These are phyloP conservation scores for Tridacna gigas DNA, from an alignment of 2,888 invertebrate genomes.

Conservation along the genomic window DNA sequence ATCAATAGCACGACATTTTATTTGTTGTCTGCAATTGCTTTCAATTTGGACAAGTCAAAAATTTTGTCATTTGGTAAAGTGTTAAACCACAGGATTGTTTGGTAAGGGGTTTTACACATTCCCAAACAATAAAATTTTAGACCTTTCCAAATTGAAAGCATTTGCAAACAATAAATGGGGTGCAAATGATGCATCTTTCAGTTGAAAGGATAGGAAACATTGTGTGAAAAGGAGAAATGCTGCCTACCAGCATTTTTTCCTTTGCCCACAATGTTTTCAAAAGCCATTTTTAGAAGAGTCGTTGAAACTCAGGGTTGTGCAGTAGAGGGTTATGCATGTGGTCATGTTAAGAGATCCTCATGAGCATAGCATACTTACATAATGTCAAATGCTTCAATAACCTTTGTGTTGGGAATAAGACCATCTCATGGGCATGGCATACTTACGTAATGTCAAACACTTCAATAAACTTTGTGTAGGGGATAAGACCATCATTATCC, in stretches of 20 bases:
- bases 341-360: no score
- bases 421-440: slow-evolving; percentile 70
- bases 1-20: no score
- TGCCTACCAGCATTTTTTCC: not conserved
- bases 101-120: no score
- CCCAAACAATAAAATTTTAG: no score
- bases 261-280: not conserved
- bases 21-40: no score
- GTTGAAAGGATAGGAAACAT: not conserved
- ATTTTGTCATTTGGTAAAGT: no score
- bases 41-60: no score
- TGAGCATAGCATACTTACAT: slow-evolving; percentile 58
- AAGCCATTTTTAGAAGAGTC: not conserved
- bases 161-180: no score
- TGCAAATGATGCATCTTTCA: no score
- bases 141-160: no score
- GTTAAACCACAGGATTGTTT: no score
- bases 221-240: not conserved
- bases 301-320: not conserved
- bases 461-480: slow-evolving; percentile 73
- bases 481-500: slow-evolving; percentile 74
- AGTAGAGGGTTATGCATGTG: not conserved
- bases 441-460: slow-evolving; percentile 73
- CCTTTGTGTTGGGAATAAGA: slow-evolving; percentile 71
- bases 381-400: slow-evolving; percentile 73